Conservation (phyloP, 2,797 vertebrate genomes). For the Selene dorsalis region DNA sequence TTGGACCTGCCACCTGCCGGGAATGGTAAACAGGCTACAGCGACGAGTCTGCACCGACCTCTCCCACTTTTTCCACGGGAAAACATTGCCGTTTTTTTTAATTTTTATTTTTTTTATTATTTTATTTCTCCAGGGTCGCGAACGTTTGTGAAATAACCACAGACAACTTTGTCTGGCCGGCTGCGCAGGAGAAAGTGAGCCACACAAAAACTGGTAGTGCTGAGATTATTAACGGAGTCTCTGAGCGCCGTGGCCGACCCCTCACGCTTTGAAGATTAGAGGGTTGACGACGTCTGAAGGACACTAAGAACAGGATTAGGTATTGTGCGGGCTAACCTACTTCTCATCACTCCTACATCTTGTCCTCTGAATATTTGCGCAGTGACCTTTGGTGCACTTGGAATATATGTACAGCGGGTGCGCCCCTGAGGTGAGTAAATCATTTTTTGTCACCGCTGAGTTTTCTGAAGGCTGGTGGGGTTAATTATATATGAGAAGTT, state of each 20-base stretch:
- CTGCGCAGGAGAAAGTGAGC: constrained; percentile 64
- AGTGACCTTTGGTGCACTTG: constrained; percentile 79
- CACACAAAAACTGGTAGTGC: constrained; percentile 34
- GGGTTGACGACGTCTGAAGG: constrained; percentile 76
- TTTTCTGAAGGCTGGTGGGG: neutral
- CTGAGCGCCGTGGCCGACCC: constrained; percentile 45
- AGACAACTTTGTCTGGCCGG: constrained; percentile 65
- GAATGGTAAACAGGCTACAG: constrained; percentile 29
- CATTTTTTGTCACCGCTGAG: neutral
- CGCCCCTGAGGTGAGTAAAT: constrained; percentile 70
- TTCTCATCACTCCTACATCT: constrained; percentile 61
- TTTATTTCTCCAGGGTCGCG: constrained; percentile 8
- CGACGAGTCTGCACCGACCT: constrained; percentile 27
- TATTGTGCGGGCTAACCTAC: constrained; percentile 64
- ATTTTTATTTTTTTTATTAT: no score
- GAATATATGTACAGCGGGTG: constrained; percentile 57
- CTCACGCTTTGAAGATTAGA: constrained; percentile 74
- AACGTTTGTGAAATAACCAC: constrained; percentile 33
- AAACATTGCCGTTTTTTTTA: neutral
- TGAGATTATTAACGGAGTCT: constrained; percentile 57
- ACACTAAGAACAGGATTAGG: constrained; percentile 79
- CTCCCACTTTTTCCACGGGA: constrained; percentile 4
- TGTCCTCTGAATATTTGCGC: constrained; percentile 72
- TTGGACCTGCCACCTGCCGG: constrained; percentile 67
- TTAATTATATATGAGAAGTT: constrained; percentile 49